Evolutionary conservation across 2,113 vertebrate genomes (phyloP).

Genomic region (Eidolon helvum): DNA sequence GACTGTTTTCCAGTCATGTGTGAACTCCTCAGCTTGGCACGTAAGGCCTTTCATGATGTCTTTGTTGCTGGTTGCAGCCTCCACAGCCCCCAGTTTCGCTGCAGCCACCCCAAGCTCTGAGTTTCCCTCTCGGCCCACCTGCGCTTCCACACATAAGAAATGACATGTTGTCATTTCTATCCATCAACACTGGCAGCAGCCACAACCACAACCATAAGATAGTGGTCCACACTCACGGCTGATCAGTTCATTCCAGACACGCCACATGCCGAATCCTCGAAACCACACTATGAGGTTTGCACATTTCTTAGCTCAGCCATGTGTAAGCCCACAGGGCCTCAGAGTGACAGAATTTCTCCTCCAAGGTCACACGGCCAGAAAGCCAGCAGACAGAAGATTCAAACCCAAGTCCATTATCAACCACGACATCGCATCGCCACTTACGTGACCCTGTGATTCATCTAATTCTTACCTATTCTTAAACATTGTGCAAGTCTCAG

Average conservation of each 20-base stretch:
- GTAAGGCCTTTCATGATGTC: fast-evolving
- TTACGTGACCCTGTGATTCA: fast-evolving
- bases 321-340: neutral
- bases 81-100: fast-evolving
- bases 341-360: neutral
- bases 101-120: neutral
- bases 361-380: neutral
- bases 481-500: fast-evolving
- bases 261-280: fast-evolving
- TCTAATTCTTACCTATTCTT: too few species aligned
- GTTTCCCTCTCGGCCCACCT: neutral
- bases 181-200: neutral
- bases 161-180: fast-evolving
- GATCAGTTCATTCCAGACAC: fast-evolving
- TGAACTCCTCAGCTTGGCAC: neutral
- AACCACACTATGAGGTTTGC: fast-evolving
- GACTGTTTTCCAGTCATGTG: fast-evolving
- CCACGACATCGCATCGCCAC: fast-evolving
- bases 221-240: fast-evolving
- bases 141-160: fast-evolving
- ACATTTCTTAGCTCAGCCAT: fast-evolving
- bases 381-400: fast-evolving
- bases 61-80: fast-evolving
- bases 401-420: neutral
- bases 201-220: neutral